These are phyloP conservation scores for Mesorhabditis spiculigera DNA, from an alignment of 2,888 invertebrate species.

Conservation along the genomic window DNA sequence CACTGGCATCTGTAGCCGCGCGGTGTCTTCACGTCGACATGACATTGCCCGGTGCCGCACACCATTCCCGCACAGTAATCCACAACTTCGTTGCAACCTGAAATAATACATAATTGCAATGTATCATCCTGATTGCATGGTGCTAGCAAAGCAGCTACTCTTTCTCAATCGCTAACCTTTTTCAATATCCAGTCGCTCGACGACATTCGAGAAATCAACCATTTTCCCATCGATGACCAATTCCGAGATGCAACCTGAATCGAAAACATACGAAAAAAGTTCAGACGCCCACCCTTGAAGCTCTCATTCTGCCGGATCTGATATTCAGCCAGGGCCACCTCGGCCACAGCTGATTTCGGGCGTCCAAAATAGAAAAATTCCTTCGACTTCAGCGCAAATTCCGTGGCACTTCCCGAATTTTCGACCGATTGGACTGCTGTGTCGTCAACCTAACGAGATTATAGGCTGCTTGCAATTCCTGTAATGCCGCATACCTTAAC, in stretches of 20 bases:
- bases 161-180: conserved; percentile 13
- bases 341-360: conserved; percentile 75
- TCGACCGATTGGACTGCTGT: conserved; percentile 85
- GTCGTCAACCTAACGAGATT: conserved; percentile 81
- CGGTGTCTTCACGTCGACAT: conserved; percentile 62
- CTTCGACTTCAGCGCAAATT: conserved; percentile 52
- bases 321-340: conserved; percentile 83
- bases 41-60: conserved; percentile 44
- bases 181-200: conserved; percentile 26
- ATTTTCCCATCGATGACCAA: conserved; percentile 91
- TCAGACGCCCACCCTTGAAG: conserved; percentile 66
- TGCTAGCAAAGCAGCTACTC: not conserved
- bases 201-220: conserved; percentile 82
- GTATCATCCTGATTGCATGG: too few species aligned
- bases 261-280: not conserved
- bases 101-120: not conserved
- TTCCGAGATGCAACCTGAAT: conserved; percentile 83
- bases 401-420: conserved; percentile 79
- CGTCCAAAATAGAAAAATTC: conserved; percentile 89
- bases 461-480: not conserved
- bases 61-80: conserved; percentile 34
- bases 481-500: not conserved
- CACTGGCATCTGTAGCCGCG: conserved; percentile 86
- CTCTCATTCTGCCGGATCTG: conserved; percentile 88
- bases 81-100: conserved; percentile 25